Conservation (phyloP, 92 coral and sea anemone genomes). For the Isaurus tuberculatus region DNA sequence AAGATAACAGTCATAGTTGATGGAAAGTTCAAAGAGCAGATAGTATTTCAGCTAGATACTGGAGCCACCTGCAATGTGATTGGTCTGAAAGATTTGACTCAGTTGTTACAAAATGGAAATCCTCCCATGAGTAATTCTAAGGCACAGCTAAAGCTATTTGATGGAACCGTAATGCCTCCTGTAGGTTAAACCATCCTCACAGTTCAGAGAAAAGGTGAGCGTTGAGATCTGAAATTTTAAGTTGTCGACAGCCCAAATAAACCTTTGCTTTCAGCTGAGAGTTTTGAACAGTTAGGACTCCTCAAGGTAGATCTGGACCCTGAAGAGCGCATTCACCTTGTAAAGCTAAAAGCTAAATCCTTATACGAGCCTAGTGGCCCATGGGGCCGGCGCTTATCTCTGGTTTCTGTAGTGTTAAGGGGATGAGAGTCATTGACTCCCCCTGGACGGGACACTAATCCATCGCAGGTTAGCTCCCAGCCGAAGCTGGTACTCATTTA, state of each 20-base stretch:
- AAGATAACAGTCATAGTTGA: not conserved
- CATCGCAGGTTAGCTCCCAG: too few species aligned
- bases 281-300: constrained; percentile 27
- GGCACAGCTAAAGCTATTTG: constrained; percentile 2
- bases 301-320: constrained; percentile 26
- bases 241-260: constrained; percentile 51
- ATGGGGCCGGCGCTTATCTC: too few species aligned
- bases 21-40: not conserved
- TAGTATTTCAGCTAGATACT: not conserved
- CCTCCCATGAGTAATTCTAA: not conserved
- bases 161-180: constrained; percentile 8
- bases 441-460: too few species aligned
- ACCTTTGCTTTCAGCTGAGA: constrained; percentile 57
- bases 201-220: not conserved
- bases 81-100: not conserved
- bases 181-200: not conserved
- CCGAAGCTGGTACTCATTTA: too few species aligned
- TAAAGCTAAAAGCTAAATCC: too few species aligned
- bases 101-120: constrained; percentile 7
- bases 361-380: too few species aligned
- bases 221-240: constrained; percentile 33
- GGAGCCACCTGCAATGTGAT: constrained; percentile 1
- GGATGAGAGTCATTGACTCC: too few species aligned
- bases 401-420: too few species aligned
- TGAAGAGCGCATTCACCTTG: not conserved